A percentile compares a stretch with the other conserved stretches of the same genome.
Conservation (phyloP, 2,797 vertebrate species). For the Enteromius treurensis region DNA sequence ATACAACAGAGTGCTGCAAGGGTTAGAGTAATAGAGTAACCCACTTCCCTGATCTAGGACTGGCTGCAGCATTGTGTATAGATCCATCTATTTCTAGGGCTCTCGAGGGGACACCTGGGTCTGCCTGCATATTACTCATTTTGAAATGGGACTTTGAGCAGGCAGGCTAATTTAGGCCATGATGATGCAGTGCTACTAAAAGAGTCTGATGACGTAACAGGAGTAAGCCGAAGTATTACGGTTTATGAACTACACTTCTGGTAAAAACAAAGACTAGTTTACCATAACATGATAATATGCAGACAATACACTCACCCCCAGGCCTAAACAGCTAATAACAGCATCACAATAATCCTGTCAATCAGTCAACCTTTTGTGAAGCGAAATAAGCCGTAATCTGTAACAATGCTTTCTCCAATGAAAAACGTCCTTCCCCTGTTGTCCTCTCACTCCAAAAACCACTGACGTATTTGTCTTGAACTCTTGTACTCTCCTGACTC, state of each 20-base stretch:
- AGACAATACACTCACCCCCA: neutral
- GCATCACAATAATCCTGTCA: neutral
- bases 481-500: neutral
- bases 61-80: constrained; percentile 53
- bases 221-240: constrained; percentile 6
- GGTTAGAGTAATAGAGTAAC: constrained; percentile 70
- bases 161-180: constrained; percentile 50
- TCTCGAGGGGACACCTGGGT: constrained; percentile 57
- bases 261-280: neutral
- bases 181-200: constrained; percentile 31
- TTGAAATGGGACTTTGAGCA: constrained; percentile 52
- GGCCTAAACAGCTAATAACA: neutral
- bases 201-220: neutral
- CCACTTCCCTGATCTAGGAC: constrained; percentile 75
- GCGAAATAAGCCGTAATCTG: neutral
- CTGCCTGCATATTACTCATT: constrained; percentile 54
- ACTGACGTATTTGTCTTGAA: neutral
- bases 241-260: neutral
- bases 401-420: neutral
- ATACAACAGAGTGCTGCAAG: constrained; percentile 53
- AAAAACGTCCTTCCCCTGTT: neutral
- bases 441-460: neutral
- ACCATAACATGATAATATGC: neutral
- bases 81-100: constrained; percentile 64
- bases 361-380: neutral